A percentile compares a stretch with the other conserved stretches of the same genome.
These are phyloP conservation scores for Reinhardtius hippoglossoides DNA, from an alignment of 2,113 vertebrate genomes.

Conservation along the genomic window DNA sequence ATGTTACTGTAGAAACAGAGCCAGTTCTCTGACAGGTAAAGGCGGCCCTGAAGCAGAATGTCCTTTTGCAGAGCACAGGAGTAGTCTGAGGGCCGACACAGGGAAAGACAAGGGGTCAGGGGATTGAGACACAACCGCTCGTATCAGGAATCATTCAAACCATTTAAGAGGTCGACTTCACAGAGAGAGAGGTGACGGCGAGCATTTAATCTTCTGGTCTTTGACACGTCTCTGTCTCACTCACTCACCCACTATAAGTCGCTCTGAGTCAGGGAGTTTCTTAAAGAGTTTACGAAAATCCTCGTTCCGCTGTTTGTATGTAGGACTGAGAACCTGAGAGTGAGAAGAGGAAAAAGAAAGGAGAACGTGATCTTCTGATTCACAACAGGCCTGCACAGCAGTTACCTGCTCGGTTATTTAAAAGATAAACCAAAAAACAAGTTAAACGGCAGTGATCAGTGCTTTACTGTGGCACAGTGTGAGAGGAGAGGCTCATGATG, in stretches of 20 bases:
- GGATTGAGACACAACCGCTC: not conserved
- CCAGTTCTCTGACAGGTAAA: constrained; percentile 93
- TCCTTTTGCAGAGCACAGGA: constrained; percentile 93
- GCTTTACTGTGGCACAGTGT: too few species aligned
- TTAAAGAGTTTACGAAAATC: constrained; percentile 93
- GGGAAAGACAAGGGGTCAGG: constrained; percentile 15
- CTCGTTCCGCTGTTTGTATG: constrained; percentile 92
- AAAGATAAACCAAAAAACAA: not conserved
- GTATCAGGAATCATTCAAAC: not conserved
- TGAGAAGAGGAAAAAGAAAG: constrained; percentile 3
- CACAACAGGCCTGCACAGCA: not conserved
- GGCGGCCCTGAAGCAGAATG: constrained; percentile 90
- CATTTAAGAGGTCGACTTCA: not conserved
- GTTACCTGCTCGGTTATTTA: not conserved
- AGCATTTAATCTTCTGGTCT: not conserved
- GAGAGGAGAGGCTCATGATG: not conserved
- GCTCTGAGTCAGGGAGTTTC: constrained; percentile 89
- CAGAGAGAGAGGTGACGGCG: not conserved
- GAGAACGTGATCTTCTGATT: not conserved
- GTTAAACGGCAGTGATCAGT: not conserved
- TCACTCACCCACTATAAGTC: constrained; percentile 91
- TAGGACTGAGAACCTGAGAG: constrained; percentile 90
- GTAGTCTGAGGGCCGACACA: constrained; percentile 83
- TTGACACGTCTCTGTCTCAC: constrained; percentile 37
- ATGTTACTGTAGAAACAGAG: constrained; percentile 95